A percentile compares a stretch with the other conserved stretches of the same genome.
These are phyloP conservation scores for Oscheius sp. DNA, from an alignment of 1,140 invertebrate genomes.

Conservation along the genomic window DNA sequence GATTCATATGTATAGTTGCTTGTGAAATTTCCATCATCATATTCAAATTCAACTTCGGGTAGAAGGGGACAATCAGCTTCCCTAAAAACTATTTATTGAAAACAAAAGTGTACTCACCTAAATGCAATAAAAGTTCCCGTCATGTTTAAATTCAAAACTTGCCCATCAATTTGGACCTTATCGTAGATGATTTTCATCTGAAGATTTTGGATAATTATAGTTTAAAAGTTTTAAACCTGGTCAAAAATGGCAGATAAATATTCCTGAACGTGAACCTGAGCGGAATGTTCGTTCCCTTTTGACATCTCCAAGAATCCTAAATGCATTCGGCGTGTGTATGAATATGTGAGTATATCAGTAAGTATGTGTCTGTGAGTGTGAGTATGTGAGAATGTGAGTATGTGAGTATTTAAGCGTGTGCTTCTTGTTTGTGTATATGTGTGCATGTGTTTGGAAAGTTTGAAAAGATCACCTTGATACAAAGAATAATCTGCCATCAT, in stretches of 20 bases:
- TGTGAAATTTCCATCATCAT: conserved; percentile 25
- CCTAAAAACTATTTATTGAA: not conserved
- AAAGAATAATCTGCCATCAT: conserved; percentile 43
- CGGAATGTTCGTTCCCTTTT: conserved; percentile 30
- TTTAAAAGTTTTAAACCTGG: conserved; percentile 25
- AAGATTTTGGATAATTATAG: conserved; percentile 16
- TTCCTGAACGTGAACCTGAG: conserved; percentile 28
- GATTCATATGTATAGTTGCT: not conserved
- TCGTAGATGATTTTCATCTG: conserved; percentile 37
- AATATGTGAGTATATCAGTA: no score
- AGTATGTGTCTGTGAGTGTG: no score
- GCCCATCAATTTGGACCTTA: conserved; percentile 31
- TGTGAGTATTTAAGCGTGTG: no score
- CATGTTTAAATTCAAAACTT: conserved; percentile 19
- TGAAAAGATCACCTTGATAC: conserved; percentile 32
- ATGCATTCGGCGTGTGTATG: not conserved
- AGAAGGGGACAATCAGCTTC: conserved; percentile 23
- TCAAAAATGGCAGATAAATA: conserved; percentile 44
- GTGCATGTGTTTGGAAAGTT: no score
- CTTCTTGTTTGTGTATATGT: no score
- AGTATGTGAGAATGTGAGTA: no score
- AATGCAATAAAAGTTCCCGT: conserved; percentile 30
- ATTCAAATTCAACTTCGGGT: conserved; percentile 25
- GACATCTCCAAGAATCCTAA: conserved; percentile 39
- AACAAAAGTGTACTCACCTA: conserved; percentile 29